Conservation (phyloP, 2,888 invertebrate genomes). For the Yponomeuta malinellus region DNA sequence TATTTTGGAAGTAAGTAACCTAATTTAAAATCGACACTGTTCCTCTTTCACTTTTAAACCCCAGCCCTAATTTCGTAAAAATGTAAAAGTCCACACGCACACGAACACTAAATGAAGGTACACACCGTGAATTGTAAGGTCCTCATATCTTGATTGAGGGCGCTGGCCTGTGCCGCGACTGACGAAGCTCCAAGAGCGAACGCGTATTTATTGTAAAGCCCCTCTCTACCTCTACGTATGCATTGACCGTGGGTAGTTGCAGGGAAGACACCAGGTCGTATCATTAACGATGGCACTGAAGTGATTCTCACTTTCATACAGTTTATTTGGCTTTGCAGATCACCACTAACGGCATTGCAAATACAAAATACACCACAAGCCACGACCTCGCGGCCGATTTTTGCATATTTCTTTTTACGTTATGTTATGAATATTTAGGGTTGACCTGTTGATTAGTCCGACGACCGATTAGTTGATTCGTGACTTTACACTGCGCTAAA, state of each 20-base stretch:
- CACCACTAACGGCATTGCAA: background rate
- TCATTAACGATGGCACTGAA: background rate
- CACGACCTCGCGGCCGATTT: background rate
- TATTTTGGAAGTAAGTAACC: background rate
- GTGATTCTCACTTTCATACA: background rate
- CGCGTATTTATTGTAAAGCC: constrained; percentile 51
- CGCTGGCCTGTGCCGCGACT: constrained; percentile 46
- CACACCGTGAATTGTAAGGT: constrained; percentile 63
- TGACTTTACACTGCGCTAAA: background rate
- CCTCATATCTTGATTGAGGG: constrained; percentile 54
- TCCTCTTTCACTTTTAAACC: background rate
- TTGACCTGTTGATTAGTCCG: background rate
- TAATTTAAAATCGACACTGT: background rate
- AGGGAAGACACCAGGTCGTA: background rate
- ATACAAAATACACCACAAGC: background rate
- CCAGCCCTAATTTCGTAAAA: background rate
- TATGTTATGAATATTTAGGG: background rate
- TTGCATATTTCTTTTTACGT: background rate
- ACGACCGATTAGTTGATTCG: background rate
- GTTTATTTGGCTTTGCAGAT: background rate
- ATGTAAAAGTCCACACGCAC: constrained; percentile 21
- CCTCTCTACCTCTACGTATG: constrained; percentile 37
- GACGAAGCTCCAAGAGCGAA: constrained; percentile 32
- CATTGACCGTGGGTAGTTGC: background rate
- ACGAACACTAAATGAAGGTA: constrained; percentile 33